Evolutionary conservation across 2,888 invertebrate genomes (phyloP), one percentile per base, ranked within the genome.

Genomic region (Caenorhabditis afra): DNA sequence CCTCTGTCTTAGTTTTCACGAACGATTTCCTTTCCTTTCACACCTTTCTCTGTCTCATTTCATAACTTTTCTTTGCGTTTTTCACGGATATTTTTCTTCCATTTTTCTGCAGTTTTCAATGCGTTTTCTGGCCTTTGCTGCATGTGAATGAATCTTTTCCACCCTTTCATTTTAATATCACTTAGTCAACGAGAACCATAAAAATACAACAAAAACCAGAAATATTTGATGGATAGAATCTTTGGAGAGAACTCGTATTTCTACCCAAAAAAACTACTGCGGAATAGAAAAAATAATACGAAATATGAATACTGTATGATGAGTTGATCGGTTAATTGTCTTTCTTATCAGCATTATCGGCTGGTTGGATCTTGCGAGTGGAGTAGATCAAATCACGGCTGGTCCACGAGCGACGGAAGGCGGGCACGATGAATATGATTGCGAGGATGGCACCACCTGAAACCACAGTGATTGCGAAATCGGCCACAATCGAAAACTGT

Each of bases 401-500:
- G 1, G 55, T 64, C 84, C 84, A 84, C 0, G 82, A 76, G 11
- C 37, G 53, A 45, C 70, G 61, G 67, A 81, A 83, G 14, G 81
- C 81, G 2, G 85, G 84, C 16, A 81, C n/a, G 22, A 84, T 62
- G 71, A 71, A 81, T 29, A 68, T 22, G 11, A 76, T 1, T 3
- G 84, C 83, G 16, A 85, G 65, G 18, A 83, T 59, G 20, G 73
- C 35, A 22, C 85, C 85, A 29, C 85, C 85, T 85, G 55, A 47
- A 83, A 68, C 0, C n/a, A n/a, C n/a, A n/a, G n/a, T n/a, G n/a
- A n/a, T n/a, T n/a, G n/a, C n/a, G n/a, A n/a, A n/a, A n/a, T n/a
- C n/a, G n/a, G n/a, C 10, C 35, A 18, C 23, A 23, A 11, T 23
- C 22, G 37, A 8, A n/a, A 18, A 0, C 16, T 11, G 16, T n/a